Base-by-base conservation (phyloP, 2,888 invertebrate genomes). In the Allophyes oxyacanthae region DNA sequence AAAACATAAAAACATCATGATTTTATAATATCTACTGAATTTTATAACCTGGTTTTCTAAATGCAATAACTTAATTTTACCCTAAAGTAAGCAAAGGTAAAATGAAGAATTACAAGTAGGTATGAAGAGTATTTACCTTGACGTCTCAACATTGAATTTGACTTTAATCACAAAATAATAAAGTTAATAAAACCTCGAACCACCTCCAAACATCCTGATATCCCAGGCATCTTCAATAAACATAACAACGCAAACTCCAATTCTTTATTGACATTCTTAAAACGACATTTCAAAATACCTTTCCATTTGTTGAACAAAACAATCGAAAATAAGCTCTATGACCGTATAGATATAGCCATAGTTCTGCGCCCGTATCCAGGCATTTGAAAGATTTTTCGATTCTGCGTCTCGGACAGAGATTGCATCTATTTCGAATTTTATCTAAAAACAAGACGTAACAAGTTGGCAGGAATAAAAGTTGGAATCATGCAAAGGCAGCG, bases 371-470 rank as follows among this genome's bases (percentile, higher is more conserved):
- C 32, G 54, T 50, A 64, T 55, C 49, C 78, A 81, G 81, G 84
- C 83, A 83, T 85, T 78, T 63, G 67, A 68, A 64, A 77, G 64
- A 81, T 79, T 81, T 77, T 79, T 72, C 79, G 78, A 81, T 79
- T 71, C 69, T 67, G 65, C 73, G 72, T 74, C 72, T 64, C 66
- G 72, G 82, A 84, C 81, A 82, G 81, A 85, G 84, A 87, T 89
- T 85, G 87, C 86, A 86, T 86, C 85, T 79, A 80, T 87, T 83
- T 81, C 77, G 78, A 78, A 78, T 87, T 86, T 85, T 85, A 82
- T 86, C 82, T 82, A 84, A 87, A 87, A 87, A 84, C 82, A 81
- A 79, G 74, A 69, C 74, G 62, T 71, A 77, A 80, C 80, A 79
- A 82, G 82, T 83, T 78, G 77, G 76, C 77, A 75, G 61, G 70